Evolutionary conservation across 1,140 invertebrate genomes (phyloP), one percentile per base, ranked within the genome.

Genomic region (Aphelenchoides avenae): DNA sequence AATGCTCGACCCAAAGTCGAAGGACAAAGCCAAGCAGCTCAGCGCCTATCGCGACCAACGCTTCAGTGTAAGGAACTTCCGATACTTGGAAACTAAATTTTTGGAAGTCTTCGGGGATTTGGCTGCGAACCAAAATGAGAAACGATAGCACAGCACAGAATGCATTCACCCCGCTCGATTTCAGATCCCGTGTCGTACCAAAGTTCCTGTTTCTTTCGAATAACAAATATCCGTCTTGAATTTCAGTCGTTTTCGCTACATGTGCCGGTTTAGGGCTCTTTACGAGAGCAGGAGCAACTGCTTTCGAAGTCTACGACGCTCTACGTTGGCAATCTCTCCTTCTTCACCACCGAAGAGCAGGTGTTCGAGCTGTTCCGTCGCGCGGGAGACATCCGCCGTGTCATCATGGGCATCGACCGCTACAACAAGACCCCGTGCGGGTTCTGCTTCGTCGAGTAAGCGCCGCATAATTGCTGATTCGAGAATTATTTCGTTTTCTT

Each of bases 351-450:
- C 3, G 95, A 99, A 79, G 93, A 97, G 80, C 95, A 99, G 82
- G 92, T 99, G 51, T 91, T 94, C 75, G 94, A 98, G 80, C 81
- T 99, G 36, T 99, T 98, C 79, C 86, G 87, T 22, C 86, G 88
- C 79, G 93, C 91, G 79, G 95, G 95, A 5, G 93, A 98, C 79
- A 86, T 99, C 24, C 87, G 91, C 69, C 80, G 91, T 70, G 89
- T 99, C 26, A 85, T 99, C 11, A 98, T 99, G 92, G 95, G 95
- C 1, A 79, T 99, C 43, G 93, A 99, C 77, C 92, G 95, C 74
- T 91, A 89, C 68, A 92, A 91, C 68, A 97, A 96, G 77, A 99
- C 94, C 0, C 95, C 95, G 0, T 99, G 95, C 82, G 95, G 95
- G 7, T 99, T 99, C 79, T 98, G 94, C 79, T 99, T 99, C 82